Conservation (phyloP, 2,113 vertebrate species). For the Suncus etruscus region DNA sequence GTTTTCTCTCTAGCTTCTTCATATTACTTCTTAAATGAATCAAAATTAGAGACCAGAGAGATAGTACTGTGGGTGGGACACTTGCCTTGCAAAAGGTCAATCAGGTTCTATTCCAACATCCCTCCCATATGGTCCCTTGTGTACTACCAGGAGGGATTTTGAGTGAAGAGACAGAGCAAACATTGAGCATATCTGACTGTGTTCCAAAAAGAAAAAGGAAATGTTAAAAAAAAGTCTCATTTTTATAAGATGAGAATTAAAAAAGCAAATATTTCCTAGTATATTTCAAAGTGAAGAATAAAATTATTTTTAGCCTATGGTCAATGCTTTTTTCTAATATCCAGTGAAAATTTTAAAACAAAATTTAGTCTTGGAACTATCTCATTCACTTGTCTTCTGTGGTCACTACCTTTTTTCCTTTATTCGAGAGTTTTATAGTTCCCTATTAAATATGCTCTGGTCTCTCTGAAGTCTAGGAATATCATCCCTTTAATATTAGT, state of each 20-base stretch:
- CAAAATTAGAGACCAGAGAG: too few species aligned
- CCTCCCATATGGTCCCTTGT: too few species aligned
- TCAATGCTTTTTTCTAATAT: not conserved
- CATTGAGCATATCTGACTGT: too few species aligned
- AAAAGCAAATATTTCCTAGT: constrained; percentile 19
- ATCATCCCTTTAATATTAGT: constrained; percentile 52
- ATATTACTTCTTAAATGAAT: too few species aligned
- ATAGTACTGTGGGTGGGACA: too few species aligned
- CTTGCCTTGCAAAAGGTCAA: too few species aligned
- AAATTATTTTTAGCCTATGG: not conserved
- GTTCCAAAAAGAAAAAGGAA: too few species aligned
- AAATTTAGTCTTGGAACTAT: not conserved
- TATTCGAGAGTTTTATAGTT: constrained; percentile 50
- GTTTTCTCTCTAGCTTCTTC: too few species aligned
- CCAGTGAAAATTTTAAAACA: too few species aligned
- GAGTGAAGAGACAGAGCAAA: too few species aligned
- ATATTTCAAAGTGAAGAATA: not conserved
- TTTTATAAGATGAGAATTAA: not conserved
- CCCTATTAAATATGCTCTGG: not conserved
- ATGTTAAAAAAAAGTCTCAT: not conserved
- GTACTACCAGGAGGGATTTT: too few species aligned
- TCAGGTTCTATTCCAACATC: too few species aligned
- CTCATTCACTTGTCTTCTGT: not conserved
- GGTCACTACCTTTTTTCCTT: constrained; percentile 36
- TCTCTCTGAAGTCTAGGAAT: constrained; percentile 38